Percentiles rank a stretch among this genome's conserved stretches.
Conservation (phyloP, 2,113 vertebrate genomes). For the Tyrannus savana region DNA sequence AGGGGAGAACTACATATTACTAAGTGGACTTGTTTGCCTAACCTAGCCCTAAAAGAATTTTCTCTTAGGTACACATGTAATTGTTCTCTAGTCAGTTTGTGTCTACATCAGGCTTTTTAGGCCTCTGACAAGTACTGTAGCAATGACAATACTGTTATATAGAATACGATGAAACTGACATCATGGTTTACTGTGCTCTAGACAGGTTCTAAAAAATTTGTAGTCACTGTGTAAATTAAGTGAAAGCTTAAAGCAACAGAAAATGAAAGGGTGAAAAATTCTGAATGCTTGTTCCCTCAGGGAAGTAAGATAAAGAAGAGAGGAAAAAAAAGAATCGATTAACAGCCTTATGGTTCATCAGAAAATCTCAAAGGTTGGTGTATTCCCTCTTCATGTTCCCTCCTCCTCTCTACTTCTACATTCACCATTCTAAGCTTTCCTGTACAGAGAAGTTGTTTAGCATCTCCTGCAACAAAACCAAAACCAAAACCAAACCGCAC, state of each 20-base stretch:
- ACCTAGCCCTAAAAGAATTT: neutral
- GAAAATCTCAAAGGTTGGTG: neutral
- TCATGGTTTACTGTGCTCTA: neutral
- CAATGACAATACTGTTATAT: neutral
- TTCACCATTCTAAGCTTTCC: neutral
- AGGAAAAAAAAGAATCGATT: neutral
- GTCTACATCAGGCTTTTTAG: neutral
- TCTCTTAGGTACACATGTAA: neutral
- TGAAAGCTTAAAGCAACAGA: neutral
- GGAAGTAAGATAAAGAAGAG: neutral
- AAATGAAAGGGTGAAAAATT: neutral
- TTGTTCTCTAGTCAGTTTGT: neutral
- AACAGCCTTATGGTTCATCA: neutral
- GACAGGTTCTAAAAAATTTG: neutral
- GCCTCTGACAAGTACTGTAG: neutral
- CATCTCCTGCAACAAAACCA: neutral
- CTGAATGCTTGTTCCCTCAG: neutral
- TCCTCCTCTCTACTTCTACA: neutral
- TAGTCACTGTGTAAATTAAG: neutral
- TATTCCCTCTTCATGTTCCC: neutral
- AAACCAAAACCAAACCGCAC: too few relatives aligned
- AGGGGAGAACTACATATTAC: neutral
- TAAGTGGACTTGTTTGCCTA: neutral
- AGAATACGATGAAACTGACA: neutral
- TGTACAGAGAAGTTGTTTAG: neutral